Base-by-base conservation (phyloP, 2,113 vertebrate genomes). In the Marcusenius ussheri region DNA sequence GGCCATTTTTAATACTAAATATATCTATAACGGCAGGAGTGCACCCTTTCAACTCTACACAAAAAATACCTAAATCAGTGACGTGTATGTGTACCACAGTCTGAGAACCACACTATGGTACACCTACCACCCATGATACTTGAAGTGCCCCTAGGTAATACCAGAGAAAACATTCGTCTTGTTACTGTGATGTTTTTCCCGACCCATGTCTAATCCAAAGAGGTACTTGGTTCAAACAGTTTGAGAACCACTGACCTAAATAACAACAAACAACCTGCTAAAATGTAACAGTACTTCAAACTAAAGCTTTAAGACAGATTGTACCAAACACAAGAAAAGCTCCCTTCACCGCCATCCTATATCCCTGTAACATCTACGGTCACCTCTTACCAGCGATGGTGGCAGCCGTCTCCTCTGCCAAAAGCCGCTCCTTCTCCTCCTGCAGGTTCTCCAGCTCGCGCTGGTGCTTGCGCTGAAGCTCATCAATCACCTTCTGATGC, bases 381-480 rank as follows among this genome's bases (percentile, higher is more conserved):
- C 9, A 47, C 10, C 7, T 5, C 85, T 87, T 13, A 96, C 96
- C 96, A 51, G 96, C 91, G 39, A 96, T 96, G 42, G 96, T 97
- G 77, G 96, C 96, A 1, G 96, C 96, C 0, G 96, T 96, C 91
- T 97, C 96, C 92, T 97, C 96, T 0, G 91, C 96, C 92, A 97
- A 90, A 87, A 97, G 93, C 77, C 96, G 90, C 89, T 97, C 96
- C 46, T 96, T 96, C 91, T 97, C 96, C 83, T 96, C 95, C 1
- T 96, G 94, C 91, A 96, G 95, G 91, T 96, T 96, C 93, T 96
- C 96, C 91, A 97, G 93, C 93, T 97, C 96, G 88, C 96, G 93
- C 94, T 97, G 96, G 93, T 97, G 95, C 92, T 97, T 96, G 89
- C 94, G 94, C 92, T 96, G 96, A 90, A 97, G 95, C 91, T 97